Conservation (phyloP, 1,140 invertebrate species). For the Vanessa tameamea region DNA sequence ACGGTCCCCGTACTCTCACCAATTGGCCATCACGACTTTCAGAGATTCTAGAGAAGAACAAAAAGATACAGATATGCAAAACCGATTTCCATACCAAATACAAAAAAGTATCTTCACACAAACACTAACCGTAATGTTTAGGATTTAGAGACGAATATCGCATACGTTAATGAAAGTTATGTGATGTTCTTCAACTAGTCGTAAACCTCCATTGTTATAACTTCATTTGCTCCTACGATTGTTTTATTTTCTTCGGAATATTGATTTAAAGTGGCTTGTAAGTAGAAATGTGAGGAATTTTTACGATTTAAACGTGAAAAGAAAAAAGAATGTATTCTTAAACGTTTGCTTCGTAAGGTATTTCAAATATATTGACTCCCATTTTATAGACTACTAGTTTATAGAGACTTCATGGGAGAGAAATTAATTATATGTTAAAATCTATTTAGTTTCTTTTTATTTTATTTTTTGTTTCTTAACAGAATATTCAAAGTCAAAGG, state of each 20-base stretch:
- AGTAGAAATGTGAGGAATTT: constrained; percentile 73
- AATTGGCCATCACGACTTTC: constrained; percentile 35
- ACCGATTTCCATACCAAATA: constrained; percentile 25
- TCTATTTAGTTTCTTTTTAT: background rate
- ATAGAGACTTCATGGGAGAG: constrained; percentile 12
- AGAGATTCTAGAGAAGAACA: constrained; percentile 18
- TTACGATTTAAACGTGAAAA: constrained; percentile 71
- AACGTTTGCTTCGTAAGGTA: constrained; percentile 30
- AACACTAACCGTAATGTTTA: background rate
- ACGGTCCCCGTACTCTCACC: constrained; percentile 20
- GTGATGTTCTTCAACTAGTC: constrained; percentile 14
- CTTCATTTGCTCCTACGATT: constrained; percentile 71
- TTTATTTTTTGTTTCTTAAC: background rate
- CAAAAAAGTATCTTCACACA: background rate
- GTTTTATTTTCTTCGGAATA: constrained; percentile 64
- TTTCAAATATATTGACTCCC: constrained; percentile 35
- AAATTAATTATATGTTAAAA: background rate
- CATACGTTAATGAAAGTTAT: constrained; percentile 4
- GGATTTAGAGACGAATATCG: background rate
- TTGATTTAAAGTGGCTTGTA: constrained; percentile 75
- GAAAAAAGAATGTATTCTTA: constrained; percentile 37
- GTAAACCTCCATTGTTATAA: constrained; percentile 65
- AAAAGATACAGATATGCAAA: constrained; percentile 34
- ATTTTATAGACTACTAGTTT: constrained; percentile 31
- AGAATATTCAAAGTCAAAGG: no score